Conservation (phyloP, 1,140 invertebrate species). For the Macrocentrus cingulum region DNA sequence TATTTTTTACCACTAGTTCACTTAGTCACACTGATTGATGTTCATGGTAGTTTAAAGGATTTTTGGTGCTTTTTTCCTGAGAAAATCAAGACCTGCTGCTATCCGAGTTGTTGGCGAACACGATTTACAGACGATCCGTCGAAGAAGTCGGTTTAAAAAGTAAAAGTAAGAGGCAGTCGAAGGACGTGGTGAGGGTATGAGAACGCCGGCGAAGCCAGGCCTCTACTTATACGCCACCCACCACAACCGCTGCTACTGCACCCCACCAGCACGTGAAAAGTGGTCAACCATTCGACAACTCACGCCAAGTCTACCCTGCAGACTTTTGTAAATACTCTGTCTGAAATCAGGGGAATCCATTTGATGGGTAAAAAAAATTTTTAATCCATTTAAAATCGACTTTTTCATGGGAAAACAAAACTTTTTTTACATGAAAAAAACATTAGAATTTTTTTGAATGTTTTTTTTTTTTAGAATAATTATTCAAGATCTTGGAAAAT, state of each 20-base stretch:
- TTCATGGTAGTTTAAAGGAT: no score
- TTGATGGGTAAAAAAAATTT: not conserved
- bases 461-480: no score
- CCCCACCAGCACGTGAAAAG: conserved; percentile 52
- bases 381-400: no score
- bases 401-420: no score
- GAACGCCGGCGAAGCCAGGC: conserved; percentile 54
- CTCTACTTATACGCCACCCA: conserved; percentile 59
- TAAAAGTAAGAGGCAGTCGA: conserved; percentile 54
- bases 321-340: conserved; percentile 5
- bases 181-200: conserved; percentile 58
- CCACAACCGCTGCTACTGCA: conserved; percentile 45
- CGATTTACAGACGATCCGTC: conserved; percentile 9
- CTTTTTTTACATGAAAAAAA: no score
- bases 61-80: conserved; percentile 14
- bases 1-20: no score
- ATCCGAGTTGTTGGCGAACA: conserved; percentile 6
- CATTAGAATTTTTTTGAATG: no score
- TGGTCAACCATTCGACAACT: conserved; percentile 41
- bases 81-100: conserved; percentile 29
- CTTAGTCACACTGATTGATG: no score
- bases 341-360: not conserved
- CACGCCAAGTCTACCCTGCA: not conserved
- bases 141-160: conserved; percentile 31
- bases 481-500: no score